Evolutionary conservation across 2,113 vertebrate genomes (phyloP).

Genomic region (Eptesicus fuscus): DNA sequence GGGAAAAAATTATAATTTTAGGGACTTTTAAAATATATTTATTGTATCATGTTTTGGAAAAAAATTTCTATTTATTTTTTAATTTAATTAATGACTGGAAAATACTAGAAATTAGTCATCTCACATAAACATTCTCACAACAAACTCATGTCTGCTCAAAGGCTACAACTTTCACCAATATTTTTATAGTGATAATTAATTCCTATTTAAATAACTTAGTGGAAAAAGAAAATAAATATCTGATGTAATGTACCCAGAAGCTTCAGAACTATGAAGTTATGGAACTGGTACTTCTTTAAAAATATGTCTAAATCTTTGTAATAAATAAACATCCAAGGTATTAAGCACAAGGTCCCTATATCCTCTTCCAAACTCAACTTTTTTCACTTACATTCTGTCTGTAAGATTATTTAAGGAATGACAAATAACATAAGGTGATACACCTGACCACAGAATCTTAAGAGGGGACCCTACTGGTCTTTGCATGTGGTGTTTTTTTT

Average conservation of each 20-base stretch:
- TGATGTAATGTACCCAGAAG: not conserved
- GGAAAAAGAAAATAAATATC: not conserved
- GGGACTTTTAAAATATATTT: not conserved
- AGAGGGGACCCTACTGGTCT: not conserved
- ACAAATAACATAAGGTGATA: not conserved
- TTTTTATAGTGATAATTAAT: not conserved
- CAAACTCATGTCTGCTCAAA: not conserved
- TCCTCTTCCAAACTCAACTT: not conserved
- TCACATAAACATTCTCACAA: not conserved
- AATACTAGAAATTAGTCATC: not conserved
- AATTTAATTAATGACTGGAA: not conserved
- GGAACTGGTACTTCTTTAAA: not conserved
- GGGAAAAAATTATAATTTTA: not conserved
- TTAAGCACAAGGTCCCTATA: not conserved
- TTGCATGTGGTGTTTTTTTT: not conserved
- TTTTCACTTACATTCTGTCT: not conserved
- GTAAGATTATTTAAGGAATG: not conserved
- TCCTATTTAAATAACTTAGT: conserved; percentile 7
- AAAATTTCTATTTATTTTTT: not conserved
- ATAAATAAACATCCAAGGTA: not conserved
- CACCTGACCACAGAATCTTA: not conserved
- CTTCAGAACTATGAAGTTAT: not conserved
- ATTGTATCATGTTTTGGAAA: not conserved
- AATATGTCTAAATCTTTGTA: not conserved
- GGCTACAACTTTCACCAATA: not conserved